A percentile compares a stretch with the other conserved stretches of the same genome.
phyloP scores from a whole-genome alignment of 2,113 vertebrate species.

The Pitta sordida region DNA sequence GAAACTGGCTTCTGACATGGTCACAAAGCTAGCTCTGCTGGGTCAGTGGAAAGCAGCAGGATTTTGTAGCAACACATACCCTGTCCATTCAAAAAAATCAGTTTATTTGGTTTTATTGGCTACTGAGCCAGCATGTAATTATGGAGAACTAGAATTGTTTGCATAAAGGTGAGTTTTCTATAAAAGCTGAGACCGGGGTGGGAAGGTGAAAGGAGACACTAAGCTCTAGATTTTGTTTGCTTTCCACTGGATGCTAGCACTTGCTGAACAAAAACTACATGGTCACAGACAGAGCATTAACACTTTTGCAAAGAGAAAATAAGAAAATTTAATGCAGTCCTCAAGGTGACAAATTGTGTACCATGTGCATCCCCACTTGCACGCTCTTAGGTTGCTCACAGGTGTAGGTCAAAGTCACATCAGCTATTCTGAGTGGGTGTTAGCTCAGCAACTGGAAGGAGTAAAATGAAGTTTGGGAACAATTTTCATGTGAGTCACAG shows the following conservation, averaged over 20 bases:
- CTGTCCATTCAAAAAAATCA: background rate
- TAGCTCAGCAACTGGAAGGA: background rate
- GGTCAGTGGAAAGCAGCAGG: background rate
- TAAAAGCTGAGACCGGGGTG: background rate
- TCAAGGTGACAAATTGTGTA: background rate
- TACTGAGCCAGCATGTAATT: background rate
- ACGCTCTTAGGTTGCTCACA: background rate
- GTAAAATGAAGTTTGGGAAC: background rate
- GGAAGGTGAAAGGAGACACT: background rate
- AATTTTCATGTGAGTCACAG: background rate
- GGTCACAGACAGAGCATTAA: background rate
- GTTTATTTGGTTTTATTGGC: background rate
- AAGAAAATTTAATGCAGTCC: background rate
- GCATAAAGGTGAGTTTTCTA: background rate
- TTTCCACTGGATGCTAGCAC: background rate
- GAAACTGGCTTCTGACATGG: background rate
- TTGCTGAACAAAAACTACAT: background rate
- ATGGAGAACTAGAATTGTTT: background rate
- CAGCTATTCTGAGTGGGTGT: background rate
- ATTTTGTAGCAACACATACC: background rate
- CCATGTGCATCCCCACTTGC: fast-evolving
- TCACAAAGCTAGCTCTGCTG: background rate
- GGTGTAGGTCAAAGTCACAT: background rate
- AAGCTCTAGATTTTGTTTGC: background rate
- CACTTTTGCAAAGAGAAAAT: background rate